phyloP scores from a whole-genome alignment of 2,888 invertebrate species.

The Unio pictorum region DNA sequence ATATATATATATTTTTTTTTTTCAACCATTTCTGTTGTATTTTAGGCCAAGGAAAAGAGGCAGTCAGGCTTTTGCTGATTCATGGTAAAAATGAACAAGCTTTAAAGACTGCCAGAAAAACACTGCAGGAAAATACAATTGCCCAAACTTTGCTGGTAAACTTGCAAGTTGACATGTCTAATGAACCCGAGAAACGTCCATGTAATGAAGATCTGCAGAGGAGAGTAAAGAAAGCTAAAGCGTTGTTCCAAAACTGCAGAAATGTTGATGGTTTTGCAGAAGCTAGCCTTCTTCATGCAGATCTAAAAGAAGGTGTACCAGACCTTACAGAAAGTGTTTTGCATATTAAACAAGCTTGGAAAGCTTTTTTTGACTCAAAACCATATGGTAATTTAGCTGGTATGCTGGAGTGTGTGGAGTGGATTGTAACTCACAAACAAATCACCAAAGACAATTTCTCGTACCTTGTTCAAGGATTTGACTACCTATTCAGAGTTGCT shows the following conservation, averaged over 20 bases:
- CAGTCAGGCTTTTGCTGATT: constrained; percentile 36
- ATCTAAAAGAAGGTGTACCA: constrained; percentile 10
- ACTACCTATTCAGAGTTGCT: constrained; percentile 30
- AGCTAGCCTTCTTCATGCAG: constrained; percentile 20
- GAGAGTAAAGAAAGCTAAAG: constrained; percentile 25
- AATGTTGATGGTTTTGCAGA: constrained; percentile 28
- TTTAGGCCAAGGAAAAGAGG: constrained; percentile 39
- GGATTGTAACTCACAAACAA: constrained; percentile 20
- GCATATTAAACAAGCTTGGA: constrained; percentile 30
- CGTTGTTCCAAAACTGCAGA: constrained; percentile 26
- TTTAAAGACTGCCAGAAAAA: constrained; percentile 30
- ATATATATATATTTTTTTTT: too few species aligned
- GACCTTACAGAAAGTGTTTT: constrained; percentile 8
- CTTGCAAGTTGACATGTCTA: constrained; percentile 35
- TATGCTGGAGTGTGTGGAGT: constrained; percentile 42
- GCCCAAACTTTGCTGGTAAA: constrained; percentile 39
- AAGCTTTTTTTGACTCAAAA: constrained; percentile 26
- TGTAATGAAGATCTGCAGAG: constrained; percentile 4
- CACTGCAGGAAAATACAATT: constrained; percentile 28
- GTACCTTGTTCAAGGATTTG: constrained; percentile 30
- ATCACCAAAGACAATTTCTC: constrained; percentile 10
- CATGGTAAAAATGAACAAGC: constrained; percentile 42
- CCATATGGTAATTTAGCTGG: constrained; percentile 42
- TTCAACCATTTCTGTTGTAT: constrained; percentile 2
- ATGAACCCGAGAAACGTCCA: background rate